Base-by-base conservation (phyloP, 1,140 invertebrate genomes). In the Lutraria rhynchaena region DNA sequence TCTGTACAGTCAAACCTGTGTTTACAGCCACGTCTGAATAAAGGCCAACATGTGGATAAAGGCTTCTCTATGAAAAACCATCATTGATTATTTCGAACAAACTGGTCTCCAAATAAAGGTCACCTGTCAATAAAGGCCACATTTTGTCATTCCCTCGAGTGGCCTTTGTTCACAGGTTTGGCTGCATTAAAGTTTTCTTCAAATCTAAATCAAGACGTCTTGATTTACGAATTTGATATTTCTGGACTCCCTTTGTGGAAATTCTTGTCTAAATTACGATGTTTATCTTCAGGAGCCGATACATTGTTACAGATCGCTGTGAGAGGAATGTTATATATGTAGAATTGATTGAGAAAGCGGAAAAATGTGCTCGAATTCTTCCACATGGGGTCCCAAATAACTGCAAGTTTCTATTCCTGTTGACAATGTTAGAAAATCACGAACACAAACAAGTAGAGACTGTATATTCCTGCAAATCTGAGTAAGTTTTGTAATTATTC, bases 371-470 rank as follows among this genome's bases (percentile, higher is more conserved):
- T 63, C 57, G 82, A 33, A 70, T 81, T 24, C 46, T 89, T 22
- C 81, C 83, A n/a, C 65, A 65, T 13, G 85, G 86, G 24, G 81
- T 81, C 4, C 85, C 86, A 1, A 82, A 65, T n/a, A 84, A 84
- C 19, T 83, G 87, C 55, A 85, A 86, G 19, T 83, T 87, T 77
- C 57, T 90, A 22, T 87, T 91, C 31, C 76, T 91, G 9, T 53
- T 91, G 51, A 87, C 83, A 7, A 84, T 90, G 78, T 74, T 91
- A 22, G 84, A 88, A 46, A 91, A 90, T 57, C 82, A 86, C 55
- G 84, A 88, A 35, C 83, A 86, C n/a, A 88, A 89, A 74, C 86
- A 86, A 69, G 85, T 87, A 15, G 89, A 90, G 70, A 63, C 86
- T 51, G 76, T 91, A 1, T 74, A 88, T 31, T 82, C 87, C 1